Evolutionary conservation across 2,888 invertebrate genomes (phyloP).

Genomic region (Silvanus unidentatus): DNA sequence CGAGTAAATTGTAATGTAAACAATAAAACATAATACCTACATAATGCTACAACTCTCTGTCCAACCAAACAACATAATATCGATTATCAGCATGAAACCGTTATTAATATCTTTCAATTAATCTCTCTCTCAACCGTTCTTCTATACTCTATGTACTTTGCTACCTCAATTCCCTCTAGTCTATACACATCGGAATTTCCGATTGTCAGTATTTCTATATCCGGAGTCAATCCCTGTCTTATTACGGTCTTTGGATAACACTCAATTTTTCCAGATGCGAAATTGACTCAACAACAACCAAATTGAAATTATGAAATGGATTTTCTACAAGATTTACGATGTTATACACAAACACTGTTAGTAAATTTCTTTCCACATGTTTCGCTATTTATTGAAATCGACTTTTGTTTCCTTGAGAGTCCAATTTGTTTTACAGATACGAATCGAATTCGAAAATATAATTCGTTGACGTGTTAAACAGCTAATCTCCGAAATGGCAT

Average conservation of each 20-base stretch:
- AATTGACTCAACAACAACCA: conserved; percentile 20
- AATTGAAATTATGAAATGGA: conserved; percentile 22
- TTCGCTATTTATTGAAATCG: too few species aligned
- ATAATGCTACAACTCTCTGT: background rate
- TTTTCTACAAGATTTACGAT: conserved; percentile 11
- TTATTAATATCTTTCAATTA: conserved; percentile 31
- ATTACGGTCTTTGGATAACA: conserved; percentile 21
- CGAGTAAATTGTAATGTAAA: conserved; percentile 3
- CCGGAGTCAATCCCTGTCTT: conserved; percentile 27
- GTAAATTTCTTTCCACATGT: background rate
- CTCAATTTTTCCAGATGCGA: conserved; percentile 17
- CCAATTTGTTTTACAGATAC: too few species aligned
- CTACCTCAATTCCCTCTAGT: background rate
- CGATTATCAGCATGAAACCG: conserved; percentile 4
- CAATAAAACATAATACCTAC: background rate
- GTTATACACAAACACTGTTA: background rate
- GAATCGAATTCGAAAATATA: too few species aligned
- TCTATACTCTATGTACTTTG: too few species aligned
- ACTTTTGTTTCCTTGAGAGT: too few species aligned
- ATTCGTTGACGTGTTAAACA: too few species aligned
- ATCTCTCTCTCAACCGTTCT: conserved; percentile 13
- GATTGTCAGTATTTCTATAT: conserved; percentile 35
- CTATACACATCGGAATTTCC: conserved; percentile 24
- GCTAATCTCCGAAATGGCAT: too few species aligned
- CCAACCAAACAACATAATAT: conserved; percentile 1